Conservation (phyloP, 2,888 invertebrate species). For the Autographa pulchrina region DNA sequence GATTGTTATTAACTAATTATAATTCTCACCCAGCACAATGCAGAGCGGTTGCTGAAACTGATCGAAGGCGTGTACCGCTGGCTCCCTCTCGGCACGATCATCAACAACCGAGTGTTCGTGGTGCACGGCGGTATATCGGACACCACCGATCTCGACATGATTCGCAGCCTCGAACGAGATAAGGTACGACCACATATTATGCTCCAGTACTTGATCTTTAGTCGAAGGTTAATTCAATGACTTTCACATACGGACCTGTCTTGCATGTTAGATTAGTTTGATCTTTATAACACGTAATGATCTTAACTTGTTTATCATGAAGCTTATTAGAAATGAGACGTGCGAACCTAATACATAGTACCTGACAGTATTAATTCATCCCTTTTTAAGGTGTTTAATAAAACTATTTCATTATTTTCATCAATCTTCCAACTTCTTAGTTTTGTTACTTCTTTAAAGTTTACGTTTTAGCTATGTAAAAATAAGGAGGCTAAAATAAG, state of each 20-base stretch:
- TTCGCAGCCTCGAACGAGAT: constrained; percentile 94
- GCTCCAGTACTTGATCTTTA: not conserved
- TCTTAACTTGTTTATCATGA: not conserved
- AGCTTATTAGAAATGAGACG: not conserved
- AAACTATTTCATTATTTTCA: no score
- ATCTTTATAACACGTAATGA: not conserved
- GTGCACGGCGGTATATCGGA: constrained; percentile 98
- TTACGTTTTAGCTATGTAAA: not conserved
- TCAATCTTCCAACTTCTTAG: not conserved
- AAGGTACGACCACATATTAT: constrained; percentile 89
- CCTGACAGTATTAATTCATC: no score
- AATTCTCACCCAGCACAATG: constrained; percentile 91
- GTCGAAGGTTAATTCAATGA: not conserved
- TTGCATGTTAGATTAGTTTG: not conserved
- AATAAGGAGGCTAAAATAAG: not conserved
- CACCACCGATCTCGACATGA: constrained; percentile 94
- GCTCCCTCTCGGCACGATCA: constrained; percentile 96
- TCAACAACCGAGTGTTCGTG: constrained; percentile 96
- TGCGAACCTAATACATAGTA: not conserved
- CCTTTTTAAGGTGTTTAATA: no score
- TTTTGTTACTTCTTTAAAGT: not conserved
- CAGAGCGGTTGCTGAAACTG: constrained; percentile 93
- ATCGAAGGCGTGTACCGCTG: constrained; percentile 97
- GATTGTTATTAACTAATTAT: not conserved
- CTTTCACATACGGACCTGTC: not conserved